These are phyloP conservation scores for Tiphia femorata DNA, from an alignment of 2,888 invertebrate genomes.

Conservation along the genomic window DNA sequence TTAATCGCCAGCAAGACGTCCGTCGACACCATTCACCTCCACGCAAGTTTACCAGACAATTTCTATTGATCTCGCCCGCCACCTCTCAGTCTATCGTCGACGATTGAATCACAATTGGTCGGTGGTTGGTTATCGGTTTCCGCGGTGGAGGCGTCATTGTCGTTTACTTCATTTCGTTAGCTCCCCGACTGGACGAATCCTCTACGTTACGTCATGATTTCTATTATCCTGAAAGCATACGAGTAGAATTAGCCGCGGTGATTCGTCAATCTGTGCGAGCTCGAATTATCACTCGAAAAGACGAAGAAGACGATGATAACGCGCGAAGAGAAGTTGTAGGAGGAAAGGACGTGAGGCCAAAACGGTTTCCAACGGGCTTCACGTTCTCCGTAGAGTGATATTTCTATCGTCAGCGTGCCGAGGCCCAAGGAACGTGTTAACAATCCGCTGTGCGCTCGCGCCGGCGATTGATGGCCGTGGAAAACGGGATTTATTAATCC, in stretches of 20 bases:
- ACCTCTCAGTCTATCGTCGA: conserved; percentile 6
- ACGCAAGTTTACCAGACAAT: too few species aligned
- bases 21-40: too few species aligned
- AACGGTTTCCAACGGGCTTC: too few species aligned
- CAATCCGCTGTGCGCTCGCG: conserved; percentile 49
- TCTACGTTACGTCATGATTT: too few species aligned
- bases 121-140: conserved; percentile 27
- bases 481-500: conserved; percentile 60
- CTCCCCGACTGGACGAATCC: conserved; percentile 24
- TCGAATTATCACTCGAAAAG: conserved; percentile 4
- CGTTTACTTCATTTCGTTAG: conserved; percentile 41
- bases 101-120: background rate
- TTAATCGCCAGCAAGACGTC: too few species aligned
- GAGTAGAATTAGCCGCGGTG: conserved; percentile 50
- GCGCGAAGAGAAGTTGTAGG: too few species aligned
- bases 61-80: too few species aligned
- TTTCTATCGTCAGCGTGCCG: conserved; percentile 52
- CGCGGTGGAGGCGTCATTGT: conserved; percentile 46
- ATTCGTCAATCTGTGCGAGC: conserved; percentile 54
- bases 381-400: conserved; percentile 60
- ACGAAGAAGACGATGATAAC: conserved; percentile 12
- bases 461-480: conserved; percentile 56
- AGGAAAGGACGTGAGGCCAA: background rate
- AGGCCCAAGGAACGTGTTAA: conserved; percentile 52
- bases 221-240: conserved; percentile 56